Evolutionary conservation across 2,113 vertebrate species (phyloP).

Genomic region (Numenius arquata): DNA sequence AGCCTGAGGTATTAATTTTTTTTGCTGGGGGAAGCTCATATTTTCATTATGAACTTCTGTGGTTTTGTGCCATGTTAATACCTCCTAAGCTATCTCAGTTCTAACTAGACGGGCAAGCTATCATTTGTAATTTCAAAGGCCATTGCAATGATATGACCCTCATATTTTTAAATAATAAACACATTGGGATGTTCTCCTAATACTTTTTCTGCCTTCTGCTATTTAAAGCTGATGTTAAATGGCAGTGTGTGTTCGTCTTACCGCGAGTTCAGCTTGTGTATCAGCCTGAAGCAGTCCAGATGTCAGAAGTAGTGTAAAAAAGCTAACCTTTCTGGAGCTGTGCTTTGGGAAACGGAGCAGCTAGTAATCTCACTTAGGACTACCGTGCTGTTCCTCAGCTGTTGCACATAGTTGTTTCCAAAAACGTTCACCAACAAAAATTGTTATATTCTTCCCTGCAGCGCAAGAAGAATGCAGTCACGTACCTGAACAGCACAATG

Average conservation of each 20-base stretch:
- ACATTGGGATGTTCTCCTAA: neutral
- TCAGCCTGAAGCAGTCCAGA: neutral
- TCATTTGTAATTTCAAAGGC: neutral
- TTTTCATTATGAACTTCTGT: neutral
- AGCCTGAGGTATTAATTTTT: constrained; percentile 89
- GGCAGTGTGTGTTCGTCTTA: neutral
- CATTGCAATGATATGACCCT: neutral
- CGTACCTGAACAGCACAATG: constrained; percentile 97
- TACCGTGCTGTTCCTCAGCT: neutral
- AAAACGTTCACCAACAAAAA: neutral
- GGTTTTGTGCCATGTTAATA: neutral
- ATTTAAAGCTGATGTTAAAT: neutral
- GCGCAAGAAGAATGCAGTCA: constrained; percentile 98
- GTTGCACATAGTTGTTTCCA: neutral
- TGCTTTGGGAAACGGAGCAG: neutral
- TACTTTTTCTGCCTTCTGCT: neutral
- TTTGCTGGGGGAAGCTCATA: neutral
- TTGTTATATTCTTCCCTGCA: constrained; percentile 65
- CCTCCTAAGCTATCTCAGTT: neutral
- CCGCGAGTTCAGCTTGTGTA: neutral
- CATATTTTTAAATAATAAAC: neutral
- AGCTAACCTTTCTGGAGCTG: neutral
- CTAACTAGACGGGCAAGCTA: neutral
- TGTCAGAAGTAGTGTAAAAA: constrained; percentile 11
- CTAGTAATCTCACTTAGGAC: neutral